Evolutionary conservation across 1,140 invertebrate genomes (phyloP), one percentile per base, ranked within the genome.

Genomic region (Parasteatoda tepidariorum): DNA sequence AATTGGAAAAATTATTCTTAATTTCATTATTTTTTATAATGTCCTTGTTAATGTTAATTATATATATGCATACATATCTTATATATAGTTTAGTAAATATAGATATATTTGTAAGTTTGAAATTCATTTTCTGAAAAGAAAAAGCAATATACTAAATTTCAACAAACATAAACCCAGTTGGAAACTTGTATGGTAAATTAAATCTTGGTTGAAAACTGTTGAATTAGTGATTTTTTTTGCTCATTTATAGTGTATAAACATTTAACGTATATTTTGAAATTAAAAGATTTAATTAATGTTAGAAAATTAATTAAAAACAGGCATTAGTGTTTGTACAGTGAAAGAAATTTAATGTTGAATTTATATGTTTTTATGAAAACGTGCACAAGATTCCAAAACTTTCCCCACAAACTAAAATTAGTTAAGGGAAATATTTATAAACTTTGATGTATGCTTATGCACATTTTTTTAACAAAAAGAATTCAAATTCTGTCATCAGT

Each of bases 401-500:
- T 48, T 48, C 4, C 38, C 4, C 4, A 2, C 2, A 4, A 48
- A 1, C 38, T 0, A 1, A 0, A 4, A 2, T 48, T 2, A 4
- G 1, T 48, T 1, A 18, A 18, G 38, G 38, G 18, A 48, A 48
- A 48, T 48, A 4, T 48, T 48, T 48, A 48, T 48, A 4, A 48
- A 48, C 38, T 48, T 48, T 48, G 13, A 79, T 68, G 61, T 54
- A 38, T 57, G 48, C 68, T 68, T 38, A 6, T 68, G 67, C 66
- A 82, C 78, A 33, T 48, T 11, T 34, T 61, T 68, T 3, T 4
- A 4, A 48, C 9, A 48, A 48, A 61, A 61, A 62, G 34, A 62
- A 71, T 71, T 70, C 31, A 61, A 82, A 71, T 82, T 70, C 31
- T 48, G 57, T 13, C n/a, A n/a, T n/a, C 55, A 79, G 78, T 82